These are phyloP conservation scores for Xestoiulus laeticollis DNA, from an alignment of 2,888 invertebrate species.

Conservation along the genomic window DNA sequence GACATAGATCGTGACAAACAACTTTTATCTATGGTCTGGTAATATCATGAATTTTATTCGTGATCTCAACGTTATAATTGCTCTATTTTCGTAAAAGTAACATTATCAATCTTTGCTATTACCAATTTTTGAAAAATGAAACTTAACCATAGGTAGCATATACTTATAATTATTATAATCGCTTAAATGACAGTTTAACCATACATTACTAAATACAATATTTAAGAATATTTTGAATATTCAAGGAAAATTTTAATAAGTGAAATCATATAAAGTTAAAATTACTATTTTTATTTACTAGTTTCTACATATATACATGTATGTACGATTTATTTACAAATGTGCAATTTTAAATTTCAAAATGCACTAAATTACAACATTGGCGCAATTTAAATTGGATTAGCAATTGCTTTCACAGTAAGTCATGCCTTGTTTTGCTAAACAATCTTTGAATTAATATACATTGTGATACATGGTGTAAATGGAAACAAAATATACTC, in stretches of 20 bases:
- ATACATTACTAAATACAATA: not conserved
- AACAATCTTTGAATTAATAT: too few relatives aligned
- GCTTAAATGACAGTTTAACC: not conserved
- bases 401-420: too few relatives aligned
- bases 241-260: too few relatives aligned
- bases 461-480: too few relatives aligned
- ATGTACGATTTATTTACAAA: not conserved
- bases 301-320: not conserved
- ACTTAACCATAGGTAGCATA: not conserved
- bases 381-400: too few relatives aligned
- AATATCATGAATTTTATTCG: constrained; percentile 29
- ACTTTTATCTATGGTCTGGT: constrained; percentile 5
- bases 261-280: not conserved
- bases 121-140: not conserved
- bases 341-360: not conserved
- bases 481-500: too few relatives aligned
- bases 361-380: too few relatives aligned
- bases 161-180: not conserved
- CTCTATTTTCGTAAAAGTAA: not conserved
- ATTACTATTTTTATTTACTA: not conserved
- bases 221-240: too few relatives aligned
- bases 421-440: too few relatives aligned
- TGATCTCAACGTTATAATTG: constrained; percentile 28
- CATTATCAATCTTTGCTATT: not conserved
- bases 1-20: constrained; percentile 20